These are phyloP conservation scores for Matsumyia berberina DNA, from an alignment of 2,888 invertebrate genomes.

Conservation along the genomic window DNA sequence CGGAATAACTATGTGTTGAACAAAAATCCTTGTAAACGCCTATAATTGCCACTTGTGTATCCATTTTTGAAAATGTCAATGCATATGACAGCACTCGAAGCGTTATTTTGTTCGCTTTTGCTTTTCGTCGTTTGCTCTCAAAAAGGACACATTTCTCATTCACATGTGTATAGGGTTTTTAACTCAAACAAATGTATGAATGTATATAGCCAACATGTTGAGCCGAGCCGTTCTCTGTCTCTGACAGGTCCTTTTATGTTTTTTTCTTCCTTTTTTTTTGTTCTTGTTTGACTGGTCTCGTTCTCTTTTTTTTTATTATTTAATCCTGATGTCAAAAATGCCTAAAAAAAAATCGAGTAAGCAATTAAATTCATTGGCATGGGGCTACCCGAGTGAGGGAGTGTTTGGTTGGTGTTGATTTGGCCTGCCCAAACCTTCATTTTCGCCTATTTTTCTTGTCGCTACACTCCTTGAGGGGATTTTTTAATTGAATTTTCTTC, in stretches of 20 bases:
- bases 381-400: neutral
- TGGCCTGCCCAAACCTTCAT: constrained; percentile 25
- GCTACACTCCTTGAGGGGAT: constrained; percentile 37
- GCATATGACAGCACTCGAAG: constrained; percentile 66
- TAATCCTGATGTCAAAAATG: constrained; percentile 62
- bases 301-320: constrained; percentile 28
- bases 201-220: neutral
- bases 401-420: constrained; percentile 32
- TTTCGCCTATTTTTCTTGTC: constrained; percentile 53
- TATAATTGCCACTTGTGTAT: constrained; percentile 64
- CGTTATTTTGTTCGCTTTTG: constrained; percentile 46
- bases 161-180: neutral
- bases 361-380: constrained; percentile 60
- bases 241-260: constrained; percentile 67
- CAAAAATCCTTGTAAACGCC: constrained; percentile 35
- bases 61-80: constrained; percentile 69
- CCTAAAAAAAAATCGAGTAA: constrained; percentile 66
- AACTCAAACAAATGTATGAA: constrained; percentile 34
- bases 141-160: constrained; percentile 64
- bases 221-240: constrained; percentile 36
- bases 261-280: constrained; percentile 19
- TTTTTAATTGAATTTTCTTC: constrained; percentile 73
- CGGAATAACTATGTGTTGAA: neutral
- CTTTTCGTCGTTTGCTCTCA: constrained; percentile 22
- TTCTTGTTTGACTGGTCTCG: constrained; percentile 1